Evolutionary conservation across 2,797 vertebrate genomes (phyloP).

Genomic region (Mus minutoides): DNA sequence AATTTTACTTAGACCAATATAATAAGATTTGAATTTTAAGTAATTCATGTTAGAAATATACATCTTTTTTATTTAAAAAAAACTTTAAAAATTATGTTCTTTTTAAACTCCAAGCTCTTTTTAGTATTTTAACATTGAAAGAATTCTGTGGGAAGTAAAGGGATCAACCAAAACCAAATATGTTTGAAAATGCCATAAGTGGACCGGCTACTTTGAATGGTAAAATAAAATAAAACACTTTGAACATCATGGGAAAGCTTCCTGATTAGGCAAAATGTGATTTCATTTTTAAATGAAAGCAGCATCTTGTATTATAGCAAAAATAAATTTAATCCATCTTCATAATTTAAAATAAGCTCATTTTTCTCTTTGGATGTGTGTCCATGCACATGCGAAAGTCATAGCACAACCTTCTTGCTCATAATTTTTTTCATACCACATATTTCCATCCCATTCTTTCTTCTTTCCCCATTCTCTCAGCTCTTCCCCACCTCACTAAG

Average conservation of each 20-base stretch:
- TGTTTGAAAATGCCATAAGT: not conserved
- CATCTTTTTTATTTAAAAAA: not conserved
- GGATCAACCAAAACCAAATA: not conserved
- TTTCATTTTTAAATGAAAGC: not conserved
- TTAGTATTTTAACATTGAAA: slow-evolving; percentile 19
- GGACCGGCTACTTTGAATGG: not conserved
- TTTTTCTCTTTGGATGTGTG: not conserved
- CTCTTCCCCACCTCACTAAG: not conserved
- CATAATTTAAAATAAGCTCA: not conserved
- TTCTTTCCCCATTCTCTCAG: not conserved
- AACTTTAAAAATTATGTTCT: not conserved
- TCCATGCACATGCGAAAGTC: not conserved
- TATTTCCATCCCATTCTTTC: not conserved
- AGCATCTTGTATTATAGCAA: not conserved
- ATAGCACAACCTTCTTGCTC: too few species aligned
- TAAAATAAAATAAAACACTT: not conserved
- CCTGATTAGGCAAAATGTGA: not conserved
- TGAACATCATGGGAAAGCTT: not conserved
- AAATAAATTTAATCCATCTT: slow-evolving; percentile 11
- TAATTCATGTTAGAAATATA: slow-evolving; percentile 2
- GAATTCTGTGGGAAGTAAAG: not conserved
- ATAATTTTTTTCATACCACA: not conserved
- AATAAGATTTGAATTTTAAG: not conserved
- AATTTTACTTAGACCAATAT: not conserved
- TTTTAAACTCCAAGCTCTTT: not conserved